Percentiles rank a stretch among this genome's conserved stretches.
phyloP scores from a whole-genome alignment of 2,888 invertebrate genomes.

The Ptychoptera contaminata region DNA sequence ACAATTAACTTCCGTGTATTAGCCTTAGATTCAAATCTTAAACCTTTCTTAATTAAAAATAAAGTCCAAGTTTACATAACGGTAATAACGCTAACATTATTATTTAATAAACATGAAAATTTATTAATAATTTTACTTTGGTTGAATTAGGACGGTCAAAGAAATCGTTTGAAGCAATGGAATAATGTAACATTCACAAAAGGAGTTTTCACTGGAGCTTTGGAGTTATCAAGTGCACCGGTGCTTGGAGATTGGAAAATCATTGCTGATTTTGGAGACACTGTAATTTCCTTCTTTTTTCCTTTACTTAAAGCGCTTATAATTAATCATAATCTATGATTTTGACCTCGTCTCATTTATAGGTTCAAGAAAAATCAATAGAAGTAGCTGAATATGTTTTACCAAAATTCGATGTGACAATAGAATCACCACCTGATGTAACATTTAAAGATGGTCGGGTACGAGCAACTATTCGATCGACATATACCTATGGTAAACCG shows the following conservation, averaged over 20 bases:
- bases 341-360: background rate
- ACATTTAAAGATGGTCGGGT: conserved; percentile 68
- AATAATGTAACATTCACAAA: conserved; percentile 44
- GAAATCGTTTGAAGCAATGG: conserved; percentile 74
- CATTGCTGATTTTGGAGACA: conserved; percentile 42
- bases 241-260: conserved; percentile 82
- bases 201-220: conserved; percentile 61
- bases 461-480: conserved; percentile 63
- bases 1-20: conserved; percentile 51
- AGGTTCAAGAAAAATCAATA: conserved; percentile 17
- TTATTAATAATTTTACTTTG: background rate
- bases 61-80: conserved; percentile 47
- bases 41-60: conserved; percentile 50
- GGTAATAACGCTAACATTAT: conserved; percentile 27
- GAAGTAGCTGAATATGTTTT: conserved; percentile 82
- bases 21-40: conserved; percentile 51
- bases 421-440: conserved; percentile 67
- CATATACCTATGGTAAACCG: conserved; percentile 76
- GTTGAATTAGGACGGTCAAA: conserved; percentile 46
- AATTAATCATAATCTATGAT: conserved; percentile 17
- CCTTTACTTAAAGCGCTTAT: too few species aligned
- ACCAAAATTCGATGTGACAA: conserved; percentile 82
- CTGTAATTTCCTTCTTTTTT: conserved; percentile 14
- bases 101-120: background rate
- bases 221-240: conserved; percentile 65